These are phyloP conservation scores for Rhopalosiphum nymphaeae DNA, from an alignment of 2,888 invertebrate species.

Conservation along the genomic window DNA sequence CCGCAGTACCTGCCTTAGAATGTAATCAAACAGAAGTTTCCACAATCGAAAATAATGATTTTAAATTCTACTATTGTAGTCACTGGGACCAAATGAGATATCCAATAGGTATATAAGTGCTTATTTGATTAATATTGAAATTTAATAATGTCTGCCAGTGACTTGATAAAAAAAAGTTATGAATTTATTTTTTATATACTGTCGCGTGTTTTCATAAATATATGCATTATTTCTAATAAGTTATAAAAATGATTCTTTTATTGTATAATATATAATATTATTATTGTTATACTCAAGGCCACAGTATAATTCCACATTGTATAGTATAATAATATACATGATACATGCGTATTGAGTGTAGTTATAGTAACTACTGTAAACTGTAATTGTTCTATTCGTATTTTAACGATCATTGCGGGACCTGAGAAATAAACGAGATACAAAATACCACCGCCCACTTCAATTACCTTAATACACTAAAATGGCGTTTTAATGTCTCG, in stretches of 20 bases:
- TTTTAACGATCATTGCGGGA: conserved; percentile 33
- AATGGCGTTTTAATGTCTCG: conserved; percentile 51
- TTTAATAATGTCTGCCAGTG: not conserved
- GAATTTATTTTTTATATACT: not conserved
- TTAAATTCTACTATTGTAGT: not conserved
- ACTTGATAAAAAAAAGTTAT: not conserved
- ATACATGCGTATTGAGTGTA: conserved; percentile 15
- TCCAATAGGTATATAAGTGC: not conserved
- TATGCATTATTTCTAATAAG: not conserved
- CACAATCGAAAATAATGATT: not conserved
- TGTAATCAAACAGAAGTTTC: not conserved
- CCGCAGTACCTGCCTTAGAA: not conserved
- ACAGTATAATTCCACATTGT: not conserved
- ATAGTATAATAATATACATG: not conserved
- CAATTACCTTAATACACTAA: conserved; percentile 50
- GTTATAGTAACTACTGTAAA: not conserved
- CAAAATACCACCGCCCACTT: conserved; percentile 47
- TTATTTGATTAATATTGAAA: not conserved
- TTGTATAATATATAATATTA: not conserved
- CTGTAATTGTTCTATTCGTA: conserved; percentile 28
- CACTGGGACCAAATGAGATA: not conserved
- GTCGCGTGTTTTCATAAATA: not conserved
- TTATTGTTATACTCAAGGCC: not conserved
- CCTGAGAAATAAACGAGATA: conserved; percentile 31
- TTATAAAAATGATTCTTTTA: not conserved